Evolutionary conservation across 2,888 invertebrate species (phyloP).

Genomic region (Elaeidobius kamerunicus): DNA sequence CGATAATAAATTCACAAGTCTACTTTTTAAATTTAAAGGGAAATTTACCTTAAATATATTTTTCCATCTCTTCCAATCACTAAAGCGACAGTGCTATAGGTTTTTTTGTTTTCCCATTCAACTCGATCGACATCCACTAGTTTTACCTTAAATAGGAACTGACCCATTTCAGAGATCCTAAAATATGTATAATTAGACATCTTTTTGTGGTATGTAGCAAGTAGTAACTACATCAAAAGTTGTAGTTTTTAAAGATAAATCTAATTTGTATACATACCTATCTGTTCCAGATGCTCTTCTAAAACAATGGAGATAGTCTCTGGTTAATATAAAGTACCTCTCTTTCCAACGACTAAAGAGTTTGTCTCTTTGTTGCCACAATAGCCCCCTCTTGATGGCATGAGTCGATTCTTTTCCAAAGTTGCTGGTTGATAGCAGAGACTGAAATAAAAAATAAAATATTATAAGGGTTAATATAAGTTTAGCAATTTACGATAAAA

Average conservation of each 20-base stretch:
- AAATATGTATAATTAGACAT: too few species aligned
- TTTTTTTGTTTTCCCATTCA: constrained; percentile 64
- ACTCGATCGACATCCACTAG: constrained; percentile 60
- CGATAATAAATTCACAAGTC: not conserved
- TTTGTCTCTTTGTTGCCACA: constrained; percentile 63
- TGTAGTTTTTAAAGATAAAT: too few species aligned
- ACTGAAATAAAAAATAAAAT: constrained; percentile 42
- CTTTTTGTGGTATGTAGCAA: too few species aligned
- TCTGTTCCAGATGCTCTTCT: constrained; percentile 55
- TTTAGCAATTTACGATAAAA: too few species aligned
- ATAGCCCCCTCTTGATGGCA: constrained; percentile 61
- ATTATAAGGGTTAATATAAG: too few species aligned
- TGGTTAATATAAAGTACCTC: constrained; percentile 62
- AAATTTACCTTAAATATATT: constrained; percentile 46
- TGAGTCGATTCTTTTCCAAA: constrained; percentile 51
- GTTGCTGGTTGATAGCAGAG: constrained; percentile 40
- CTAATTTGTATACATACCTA: constrained; percentile 22
- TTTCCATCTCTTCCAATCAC: constrained; percentile 52
- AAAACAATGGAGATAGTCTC: constrained; percentile 65
- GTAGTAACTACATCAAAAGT: too few species aligned
- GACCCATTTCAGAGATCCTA: constrained; percentile 62
- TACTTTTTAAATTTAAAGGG: not conserved
- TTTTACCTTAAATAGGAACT: constrained; percentile 60
- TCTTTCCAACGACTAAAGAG: constrained; percentile 66
- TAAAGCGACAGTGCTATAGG: constrained; percentile 58